Conservation (phyloP, 1,140 invertebrate species). For the Hesperophylax magnus region DNA sequence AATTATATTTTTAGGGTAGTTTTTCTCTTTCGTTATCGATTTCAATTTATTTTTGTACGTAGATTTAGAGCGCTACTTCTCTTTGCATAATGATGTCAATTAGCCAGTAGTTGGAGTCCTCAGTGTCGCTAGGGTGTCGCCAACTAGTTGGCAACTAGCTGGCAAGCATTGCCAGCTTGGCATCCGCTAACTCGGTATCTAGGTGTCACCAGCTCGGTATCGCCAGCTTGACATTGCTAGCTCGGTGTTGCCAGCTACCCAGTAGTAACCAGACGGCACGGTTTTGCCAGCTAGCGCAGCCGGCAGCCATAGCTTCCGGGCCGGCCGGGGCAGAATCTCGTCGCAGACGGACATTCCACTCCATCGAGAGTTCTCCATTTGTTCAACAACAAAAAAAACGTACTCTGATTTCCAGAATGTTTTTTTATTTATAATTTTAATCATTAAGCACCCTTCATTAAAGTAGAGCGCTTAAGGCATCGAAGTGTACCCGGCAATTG, state of each 20-base stretch:
- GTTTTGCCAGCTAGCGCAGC: neutral
- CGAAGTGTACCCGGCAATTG: too few relatives aligned
- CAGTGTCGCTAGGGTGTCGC: constrained; percentile 36
- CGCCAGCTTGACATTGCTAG: neutral
- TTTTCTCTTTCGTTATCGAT: constrained; percentile 21
- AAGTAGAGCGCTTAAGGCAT: too few relatives aligned
- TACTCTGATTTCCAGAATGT: too few relatives aligned
- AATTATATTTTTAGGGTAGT: neutral
- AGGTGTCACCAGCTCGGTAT: neutral
- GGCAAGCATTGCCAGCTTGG: too few relatives aligned
- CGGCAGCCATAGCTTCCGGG: constrained; percentile 1
- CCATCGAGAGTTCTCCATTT: too few relatives aligned
- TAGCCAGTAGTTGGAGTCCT: constrained; percentile 34
- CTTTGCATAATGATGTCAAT: constrained; percentile 40
- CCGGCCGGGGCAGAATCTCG: constrained; percentile 3
- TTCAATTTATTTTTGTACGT: constrained; percentile 51
- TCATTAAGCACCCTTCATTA: too few relatives aligned
- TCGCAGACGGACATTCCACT: constrained; percentile 11
- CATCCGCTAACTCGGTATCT: neutral
- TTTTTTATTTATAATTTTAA: too few relatives aligned
- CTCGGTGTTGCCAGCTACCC: neutral
- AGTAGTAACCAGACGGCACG: neutral
- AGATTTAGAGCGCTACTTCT: constrained; percentile 10
- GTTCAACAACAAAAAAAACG: too few relatives aligned
- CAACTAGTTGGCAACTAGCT: neutral